A percentile compares a stretch with the other conserved stretches of the same genome.
Evolutionary conservation across 2,113 vertebrate species (phyloP).

Genomic region (Myiagra hebetior): DNA sequence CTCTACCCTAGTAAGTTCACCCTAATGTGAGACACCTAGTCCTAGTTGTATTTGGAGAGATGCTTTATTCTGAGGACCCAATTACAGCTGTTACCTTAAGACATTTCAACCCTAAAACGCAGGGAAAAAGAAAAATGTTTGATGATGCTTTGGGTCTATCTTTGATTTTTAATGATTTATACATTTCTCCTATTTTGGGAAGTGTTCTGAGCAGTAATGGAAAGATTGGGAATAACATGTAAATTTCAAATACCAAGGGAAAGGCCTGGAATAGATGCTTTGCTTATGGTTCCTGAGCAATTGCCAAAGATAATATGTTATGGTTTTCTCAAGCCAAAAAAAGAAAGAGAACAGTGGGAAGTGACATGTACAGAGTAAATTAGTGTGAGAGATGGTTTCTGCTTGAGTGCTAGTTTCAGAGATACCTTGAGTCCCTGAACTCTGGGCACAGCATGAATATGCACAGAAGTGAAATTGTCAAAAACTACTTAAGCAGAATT

Average conservation of each 20-base stretch:
- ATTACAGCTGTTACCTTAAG: background rate
- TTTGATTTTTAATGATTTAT: slow-evolving; percentile 24
- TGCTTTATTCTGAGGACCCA: background rate
- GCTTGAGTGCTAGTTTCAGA: background rate
- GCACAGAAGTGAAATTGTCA: background rate
- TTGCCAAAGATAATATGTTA: slow-evolving; percentile 45
- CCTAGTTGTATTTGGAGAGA: background rate
- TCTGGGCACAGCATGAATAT: background rate
- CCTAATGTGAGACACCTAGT: background rate
- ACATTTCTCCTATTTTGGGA: background rate
- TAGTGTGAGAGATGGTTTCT: slow-evolving; percentile 26
- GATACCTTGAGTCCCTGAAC: background rate
- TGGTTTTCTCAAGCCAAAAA: background rate
- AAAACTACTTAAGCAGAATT: slow-evolving; percentile 2
- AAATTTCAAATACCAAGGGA: slow-evolving; percentile 29
- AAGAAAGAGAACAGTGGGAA: background rate
- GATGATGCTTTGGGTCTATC: background rate
- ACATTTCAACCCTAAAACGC: background rate
- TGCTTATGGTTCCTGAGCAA: slow-evolving; percentile 21
- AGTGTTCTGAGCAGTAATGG: background rate
- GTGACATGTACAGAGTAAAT: slow-evolving; percentile 4
- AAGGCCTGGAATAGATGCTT: background rate
- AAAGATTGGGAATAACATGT: slow-evolving; percentile 8
- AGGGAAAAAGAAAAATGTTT: background rate
- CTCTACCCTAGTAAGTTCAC: background rate